These are phyloP conservation scores for Tribolium castaneum DNA, from an alignment of 1,140 invertebrate genomes.

Conservation along the genomic window DNA sequence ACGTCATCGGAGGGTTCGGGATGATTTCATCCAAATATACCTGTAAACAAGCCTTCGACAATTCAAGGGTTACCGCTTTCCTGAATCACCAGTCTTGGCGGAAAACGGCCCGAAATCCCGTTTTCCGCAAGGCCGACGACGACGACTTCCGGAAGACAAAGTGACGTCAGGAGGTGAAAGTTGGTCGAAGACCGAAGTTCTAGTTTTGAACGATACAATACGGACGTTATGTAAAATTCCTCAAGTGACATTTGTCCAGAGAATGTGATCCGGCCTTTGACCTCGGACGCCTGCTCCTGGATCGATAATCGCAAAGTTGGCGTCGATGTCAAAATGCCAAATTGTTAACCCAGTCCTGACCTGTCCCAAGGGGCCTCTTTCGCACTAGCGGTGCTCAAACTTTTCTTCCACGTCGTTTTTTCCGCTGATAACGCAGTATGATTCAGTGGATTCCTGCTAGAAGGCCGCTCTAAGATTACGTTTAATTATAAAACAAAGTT, in stretches of 20 bases:
- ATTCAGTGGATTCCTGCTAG: not conserved
- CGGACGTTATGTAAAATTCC: not conserved
- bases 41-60: not conserved
- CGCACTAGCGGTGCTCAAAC: no score
- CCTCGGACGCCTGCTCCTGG: no score
- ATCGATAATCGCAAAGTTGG: no score
- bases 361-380: not conserved
- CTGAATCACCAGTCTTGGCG: not conserved
- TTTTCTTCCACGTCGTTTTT: not conserved
- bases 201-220: not conserved
- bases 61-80: not conserved
- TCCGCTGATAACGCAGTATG: not conserved
- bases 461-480: not conserved
- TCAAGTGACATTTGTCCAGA: not conserved
- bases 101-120: not conserved
- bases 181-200: conserved; percentile 15
- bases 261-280: no score
- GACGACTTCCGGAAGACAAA: conserved; percentile 16
- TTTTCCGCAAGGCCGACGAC: conserved; percentile 12
- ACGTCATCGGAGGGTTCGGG: conserved; percentile 17
- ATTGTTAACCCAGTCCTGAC: not conserved
- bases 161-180: conserved; percentile 24
- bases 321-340: not conserved
- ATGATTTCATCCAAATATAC: not conserved
- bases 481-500: conserved; percentile 7